Evolutionary conservation across 2,797 vertebrate species (phyloP).

Genomic region (Sebastes paucispinis): DNA sequence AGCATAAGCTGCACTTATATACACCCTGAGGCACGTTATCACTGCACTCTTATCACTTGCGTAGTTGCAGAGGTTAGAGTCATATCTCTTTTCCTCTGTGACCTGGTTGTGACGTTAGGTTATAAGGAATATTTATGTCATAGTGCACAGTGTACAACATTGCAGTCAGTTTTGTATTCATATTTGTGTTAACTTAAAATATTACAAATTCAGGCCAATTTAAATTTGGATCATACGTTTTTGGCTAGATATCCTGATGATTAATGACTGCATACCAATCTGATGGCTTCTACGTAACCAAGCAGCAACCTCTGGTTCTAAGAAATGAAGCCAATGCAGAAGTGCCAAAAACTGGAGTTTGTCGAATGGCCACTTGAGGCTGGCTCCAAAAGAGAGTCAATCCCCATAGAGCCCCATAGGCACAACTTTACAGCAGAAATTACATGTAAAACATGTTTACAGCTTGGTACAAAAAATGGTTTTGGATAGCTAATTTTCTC

Average conservation of each 20-base stretch:
- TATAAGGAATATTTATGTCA: conserved; percentile 11
- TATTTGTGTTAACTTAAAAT: neutral
- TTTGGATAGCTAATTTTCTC: neutral
- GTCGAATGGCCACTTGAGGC: neutral
- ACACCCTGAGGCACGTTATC: conserved; percentile 26
- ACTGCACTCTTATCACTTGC: conserved; percentile 29
- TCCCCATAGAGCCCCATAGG: neutral
- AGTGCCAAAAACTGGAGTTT: neutral
- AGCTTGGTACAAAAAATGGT: neutral
- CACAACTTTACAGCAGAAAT: too few relatives aligned
- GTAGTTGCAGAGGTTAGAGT: conserved; percentile 1
- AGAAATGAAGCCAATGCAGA: neutral
- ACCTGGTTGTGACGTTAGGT: conserved; percentile 16
- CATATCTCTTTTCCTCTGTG: conserved; percentile 35
- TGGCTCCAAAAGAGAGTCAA: neutral
- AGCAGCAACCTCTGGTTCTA: neutral
- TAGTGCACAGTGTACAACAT: neutral
- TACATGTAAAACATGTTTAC: too few relatives aligned
- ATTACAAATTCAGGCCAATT: neutral
- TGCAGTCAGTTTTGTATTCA: neutral
- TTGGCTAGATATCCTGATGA: neutral
- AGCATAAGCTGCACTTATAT: conserved; percentile 19
- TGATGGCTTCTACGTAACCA: neutral
- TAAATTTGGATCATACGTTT: neutral
- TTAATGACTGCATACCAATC: conserved; percentile 6